Conservation (phyloP, 2,113 vertebrate species). For the Neotoma lepida region DNA sequence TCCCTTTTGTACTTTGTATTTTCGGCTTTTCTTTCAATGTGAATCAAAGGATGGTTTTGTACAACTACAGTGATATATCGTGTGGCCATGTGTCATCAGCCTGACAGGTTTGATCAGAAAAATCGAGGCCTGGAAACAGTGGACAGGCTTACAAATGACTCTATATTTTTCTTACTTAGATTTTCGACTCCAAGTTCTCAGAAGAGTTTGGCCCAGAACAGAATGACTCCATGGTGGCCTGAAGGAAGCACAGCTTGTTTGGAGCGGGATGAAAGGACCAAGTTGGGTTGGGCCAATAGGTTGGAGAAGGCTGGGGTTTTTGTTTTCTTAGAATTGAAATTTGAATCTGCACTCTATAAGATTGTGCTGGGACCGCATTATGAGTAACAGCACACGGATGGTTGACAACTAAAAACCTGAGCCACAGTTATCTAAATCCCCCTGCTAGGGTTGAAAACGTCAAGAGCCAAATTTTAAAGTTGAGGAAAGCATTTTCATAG, state of each 20-base stretch:
- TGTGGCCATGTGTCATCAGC: conserved; percentile 38
- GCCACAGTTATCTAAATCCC: conserved; percentile 26
- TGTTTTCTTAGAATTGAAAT: neutral
- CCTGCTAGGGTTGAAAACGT: neutral
- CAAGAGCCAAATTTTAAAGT: conserved; percentile 50
- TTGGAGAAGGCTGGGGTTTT: neutral
- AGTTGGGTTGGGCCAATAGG: neutral
- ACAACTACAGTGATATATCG: conserved; percentile 18
- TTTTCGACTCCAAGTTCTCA: conserved; percentile 48
- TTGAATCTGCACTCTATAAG: neutral
- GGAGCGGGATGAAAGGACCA: conserved; percentile 32
- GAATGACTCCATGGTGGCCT: conserved; percentile 57
- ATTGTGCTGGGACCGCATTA: neutral
- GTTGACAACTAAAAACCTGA: conserved; percentile 41
- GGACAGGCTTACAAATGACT: conserved; percentile 17
- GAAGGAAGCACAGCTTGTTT: conserved; percentile 52
- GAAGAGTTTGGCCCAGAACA: conserved; percentile 66
- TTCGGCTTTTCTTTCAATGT: conserved; percentile 30
- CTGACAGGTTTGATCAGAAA: conserved; percentile 54
- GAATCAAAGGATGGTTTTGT: conserved; percentile 60
- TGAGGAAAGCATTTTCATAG: conserved; percentile 42
- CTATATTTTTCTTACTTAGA: conserved; percentile 52
- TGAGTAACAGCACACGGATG: neutral
- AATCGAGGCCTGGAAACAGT: conserved; percentile 22
- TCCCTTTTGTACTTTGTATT: conserved; percentile 44